Conservation (phyloP, 2,797 vertebrate species). For the Poecilia velifera region DNA sequence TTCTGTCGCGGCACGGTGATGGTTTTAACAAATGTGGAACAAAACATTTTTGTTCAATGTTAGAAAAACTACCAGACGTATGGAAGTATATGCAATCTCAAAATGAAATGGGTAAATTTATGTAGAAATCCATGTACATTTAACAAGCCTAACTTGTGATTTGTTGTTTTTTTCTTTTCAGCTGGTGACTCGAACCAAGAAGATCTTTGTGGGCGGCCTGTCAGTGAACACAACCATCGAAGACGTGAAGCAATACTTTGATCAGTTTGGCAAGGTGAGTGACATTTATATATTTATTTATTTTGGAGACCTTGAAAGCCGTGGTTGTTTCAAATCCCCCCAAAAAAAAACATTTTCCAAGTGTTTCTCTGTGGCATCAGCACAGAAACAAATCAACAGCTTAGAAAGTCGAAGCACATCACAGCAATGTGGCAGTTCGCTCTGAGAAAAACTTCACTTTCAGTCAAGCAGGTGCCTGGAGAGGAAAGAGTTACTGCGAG, state of each 20-base stretch:
- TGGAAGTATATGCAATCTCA: neutral
- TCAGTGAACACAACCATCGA: conserved; percentile 98
- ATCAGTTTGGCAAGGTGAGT: conserved; percentile 98
- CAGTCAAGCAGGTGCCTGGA: conserved; percentile 34
- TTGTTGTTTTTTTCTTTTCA: conserved; percentile 65
- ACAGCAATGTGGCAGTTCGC: conserved; percentile 24
- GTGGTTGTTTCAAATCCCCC: neutral
- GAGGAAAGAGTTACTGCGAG: conserved; percentile 66
- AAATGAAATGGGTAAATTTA: neutral
- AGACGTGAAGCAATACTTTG: conserved; percentile 98
- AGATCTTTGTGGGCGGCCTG: conserved; percentile 98
- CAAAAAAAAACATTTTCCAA: neutral
- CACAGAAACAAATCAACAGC: conserved; percentile 31
- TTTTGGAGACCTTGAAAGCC: neutral
- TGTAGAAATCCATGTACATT: neutral
- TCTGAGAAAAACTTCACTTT: conserved; percentile 43
- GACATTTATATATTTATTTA: neutral
- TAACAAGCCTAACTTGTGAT: conserved; percentile 3
- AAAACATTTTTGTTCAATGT: neutral
- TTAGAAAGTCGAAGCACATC: conserved; percentile 18
- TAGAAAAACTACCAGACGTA: neutral
- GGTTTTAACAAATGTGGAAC: too few relatives aligned
- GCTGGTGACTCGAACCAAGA: conserved; percentile 99
- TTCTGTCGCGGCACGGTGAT: too few relatives aligned
- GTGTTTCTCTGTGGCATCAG: neutral